Base-by-base conservation (phyloP, 2,113 vertebrate species). In the Coptodon bakossiorum region DNA sequence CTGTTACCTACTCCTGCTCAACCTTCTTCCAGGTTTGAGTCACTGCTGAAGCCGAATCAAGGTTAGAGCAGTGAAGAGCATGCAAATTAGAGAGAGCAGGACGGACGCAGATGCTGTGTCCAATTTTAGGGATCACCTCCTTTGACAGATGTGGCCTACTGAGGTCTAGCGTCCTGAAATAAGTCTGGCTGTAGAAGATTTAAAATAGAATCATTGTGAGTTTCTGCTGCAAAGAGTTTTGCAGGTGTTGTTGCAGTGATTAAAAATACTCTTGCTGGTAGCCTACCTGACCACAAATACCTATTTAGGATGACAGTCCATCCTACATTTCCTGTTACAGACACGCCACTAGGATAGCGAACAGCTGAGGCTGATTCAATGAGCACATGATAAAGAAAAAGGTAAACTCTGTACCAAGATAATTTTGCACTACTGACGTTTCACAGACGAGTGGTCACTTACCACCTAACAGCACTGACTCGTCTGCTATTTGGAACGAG, bases 21-120 rank as follows among this genome's bases (percentile, higher is more conserved):
- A 5, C 61, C 66, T 66, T 50, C 56, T 38, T 85, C 84, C 73
- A 22, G 27, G 88, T 93, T 87, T 86, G 45, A 88, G 19, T 54
- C 34, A 5, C 88, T 63, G 86, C 63, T 63, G 86, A 93, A 17
- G 85, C 78, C 52, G 83, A 84, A 48, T 71, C 80, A 78, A 86
- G 85, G 73, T 83, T 36, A 38, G 80, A 59, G 19, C 36, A 61
- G 43, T 17, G 63, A 80, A 80, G 40, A 52, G 85, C 82, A 83
- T 71, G 86, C 54, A 93, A 80, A 88, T 80, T 73, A 73, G 63
- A 53, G 79, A 43, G 53, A 59, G 81, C 31, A 27, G 76, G 78
- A 52, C 50, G 5, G 73, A 43, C 19, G n/a, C 59, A 76, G 78
- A 82, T 45, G 31, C 68, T 38, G 59, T 14, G 79, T 29, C 31